Evolutionary conservation across 2,113 vertebrate species (phyloP), one percentile per base, ranked within the genome.

Genomic region (Aramus guarauna): DNA sequence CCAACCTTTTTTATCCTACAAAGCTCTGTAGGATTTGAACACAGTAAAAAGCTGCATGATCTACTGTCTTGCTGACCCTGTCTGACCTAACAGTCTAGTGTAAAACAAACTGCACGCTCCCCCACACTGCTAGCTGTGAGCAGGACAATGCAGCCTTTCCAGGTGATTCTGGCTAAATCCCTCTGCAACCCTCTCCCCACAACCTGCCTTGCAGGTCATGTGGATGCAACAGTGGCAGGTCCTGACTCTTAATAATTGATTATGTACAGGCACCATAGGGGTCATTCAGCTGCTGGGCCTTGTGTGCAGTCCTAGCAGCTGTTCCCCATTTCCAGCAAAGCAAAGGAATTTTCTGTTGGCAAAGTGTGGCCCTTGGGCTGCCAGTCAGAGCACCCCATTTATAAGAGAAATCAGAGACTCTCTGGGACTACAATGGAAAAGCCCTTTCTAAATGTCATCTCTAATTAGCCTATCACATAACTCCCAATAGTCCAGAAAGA

Each of bases 251-350:
- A 68, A 90, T 92, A 95, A 96, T 82, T 91, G 84, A 94, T 95
- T 95, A 91, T 82, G 66, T 82, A 58, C 87, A 92, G 87, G 69
- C 69, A 90, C 81, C 26, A 3, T 8, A 90, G 81, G 48, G 87
- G 87, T 93, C 93, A 90, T 85, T 96, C 93, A 90, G 74, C 87
- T 93, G 77, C 41, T 90, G 96, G 62, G 67, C 52, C 34, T 9
- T 47, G 58, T 34, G 2, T 30, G 64, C 87, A 48, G 66, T 64
- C 45, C 34, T 56, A 81, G 81, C 93, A 96, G 92, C 92, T 96
- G 94, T 94, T 96, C 90, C 62, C 87, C 78, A 88, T 94, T 96
- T 96, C 85, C 81, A 93, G 90, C 58, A 83, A 87, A 75, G 93
- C 69, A 90, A 84, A 94, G 92, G 90, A 91, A 97, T 93, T 93